Base-by-base conservation (phyloP, 2,888 invertebrate genomes). In the Hydroisotoma schaefferi region DNA sequence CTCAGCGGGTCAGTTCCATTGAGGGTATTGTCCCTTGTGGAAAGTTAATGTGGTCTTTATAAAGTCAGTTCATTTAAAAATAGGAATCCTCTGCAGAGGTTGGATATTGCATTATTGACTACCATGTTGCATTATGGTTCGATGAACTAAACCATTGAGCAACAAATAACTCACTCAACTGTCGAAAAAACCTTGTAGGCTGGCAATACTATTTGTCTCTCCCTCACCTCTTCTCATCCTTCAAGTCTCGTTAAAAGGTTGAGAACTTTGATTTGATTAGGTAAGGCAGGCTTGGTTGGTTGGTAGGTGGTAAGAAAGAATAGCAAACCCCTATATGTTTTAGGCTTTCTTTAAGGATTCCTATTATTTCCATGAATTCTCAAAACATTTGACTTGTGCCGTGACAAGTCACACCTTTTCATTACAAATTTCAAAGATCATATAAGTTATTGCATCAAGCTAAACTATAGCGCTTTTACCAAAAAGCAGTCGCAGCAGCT, bases 21-120 rank as follows among this genome's bases (percentile, higher is more conserved):
- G 61, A 63, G 25, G 26, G 43, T 23, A 57, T 61, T 61, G 59
- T 61, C 61, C 61, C 57, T 67, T 63, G 62, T 60, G 66, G 63
- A 61, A 57, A 64, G 27, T 62, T 67, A 67, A 67, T 67, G 61
- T 48, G 61, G 61, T 60, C 49, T 60, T 22, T 57, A 51, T 52
- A 33, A 53, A 53, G 52, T 55, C 44, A 59, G 52, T 57, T 67
- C 63, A 64, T 67, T 64, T 63, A 59, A 57, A 61, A 60, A 43
- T 44, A 27, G 28, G 44, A 53, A 53, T 43, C 37, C 26, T 25
- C 33, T 47, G n/a, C 25, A 20, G 23, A 48, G 23, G 22, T 51
- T 56, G 18, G 18, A 8, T 20, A 5, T 40, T 40, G 20, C 15
- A 18, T 25, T 25, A 23, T 46, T 15, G 43, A 18, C 6, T 15